Evolutionary conservation across 92 coral and sea anemone genomes (phyloP), one percentile per base, ranked within the genome.

Genomic region (Blastomussa wellsi): DNA sequence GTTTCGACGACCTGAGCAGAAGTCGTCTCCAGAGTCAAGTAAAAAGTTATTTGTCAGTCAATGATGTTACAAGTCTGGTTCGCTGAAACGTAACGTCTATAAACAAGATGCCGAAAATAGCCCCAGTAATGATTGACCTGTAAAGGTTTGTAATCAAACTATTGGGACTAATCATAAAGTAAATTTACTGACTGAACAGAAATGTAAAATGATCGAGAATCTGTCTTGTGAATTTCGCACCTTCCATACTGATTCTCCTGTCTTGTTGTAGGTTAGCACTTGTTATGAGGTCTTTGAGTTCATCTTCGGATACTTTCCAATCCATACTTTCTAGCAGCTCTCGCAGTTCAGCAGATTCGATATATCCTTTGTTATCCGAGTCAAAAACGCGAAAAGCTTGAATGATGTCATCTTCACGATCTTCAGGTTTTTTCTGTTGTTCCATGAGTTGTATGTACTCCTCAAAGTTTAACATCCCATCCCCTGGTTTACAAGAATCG

Each of bases 311-410:
- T 33, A 84, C 88, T 60, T 84, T 85, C 78, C 86, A 88, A 42
- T 87, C 88, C 90, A 92, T 84, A 17, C 35, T 77, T 59, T 88
- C 84, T 31, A 94, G 62, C 14, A 88, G 86, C 5, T 90, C 80
- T 49, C 95, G 79, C 33, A 94, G 48, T 20, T 94, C 97, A 22
- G 83, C 85, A 48, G 97, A 89, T 13, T 92, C 93, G 31, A 94
- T 90, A 68, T 48, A 94, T 9, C 95, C 95, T 72, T 83, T 94
- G 88, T 82, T 73, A 13, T 92, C 97, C 3, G 93, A 72, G 69
- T 94, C 97, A 66, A 94, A 94, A 77, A 94, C 97, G 0, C 90
- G 75, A 89, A 93, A 94, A 28, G 97, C 97, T 70, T 66, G 84
- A 16, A 83, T 66, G 29, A 87, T 75, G 19, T 88, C 95, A 22